phyloP scores from a whole-genome alignment of 2,888 invertebrate species.

The Smittia aterrima region DNA sequence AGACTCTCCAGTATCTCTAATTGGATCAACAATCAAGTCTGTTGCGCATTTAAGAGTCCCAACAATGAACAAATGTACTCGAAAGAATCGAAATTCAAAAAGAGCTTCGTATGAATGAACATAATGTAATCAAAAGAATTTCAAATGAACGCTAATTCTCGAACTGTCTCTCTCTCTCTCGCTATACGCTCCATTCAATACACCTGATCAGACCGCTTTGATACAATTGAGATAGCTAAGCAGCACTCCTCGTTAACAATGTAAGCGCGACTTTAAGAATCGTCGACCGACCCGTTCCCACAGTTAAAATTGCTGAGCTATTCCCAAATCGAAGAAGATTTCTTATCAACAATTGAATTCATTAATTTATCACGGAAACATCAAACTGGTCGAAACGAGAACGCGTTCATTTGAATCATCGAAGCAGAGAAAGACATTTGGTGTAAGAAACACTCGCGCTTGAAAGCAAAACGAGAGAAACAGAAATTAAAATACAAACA shows the following conservation, averaged over 20 bases:
- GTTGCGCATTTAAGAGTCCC: not conserved
- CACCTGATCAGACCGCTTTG: conserved; percentile 10
- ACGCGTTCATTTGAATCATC: conserved; percentile 15
- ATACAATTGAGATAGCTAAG: conserved; percentile 17
- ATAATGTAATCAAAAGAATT: conserved; percentile 15
- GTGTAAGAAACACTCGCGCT: not conserved
- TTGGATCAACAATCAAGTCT: not conserved
- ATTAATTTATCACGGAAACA: conserved; percentile 34
- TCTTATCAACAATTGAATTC: conserved; percentile 1
- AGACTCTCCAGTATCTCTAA: not conserved
- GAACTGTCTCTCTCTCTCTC: not conserved
- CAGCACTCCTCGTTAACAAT: not conserved
- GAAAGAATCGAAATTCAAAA: not conserved
- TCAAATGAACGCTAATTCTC: conserved; percentile 10
- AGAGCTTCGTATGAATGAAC: not conserved
- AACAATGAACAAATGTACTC: not conserved
- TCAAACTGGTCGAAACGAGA: conserved; percentile 29
- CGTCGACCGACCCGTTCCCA: not conserved
- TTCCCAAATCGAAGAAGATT: not conserved
- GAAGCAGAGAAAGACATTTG: conserved; percentile 4
- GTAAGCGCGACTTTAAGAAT: not conserved
- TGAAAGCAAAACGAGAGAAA: conserved; percentile 12
- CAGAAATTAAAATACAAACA: conserved; percentile 32
- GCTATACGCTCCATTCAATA: conserved; percentile 2
- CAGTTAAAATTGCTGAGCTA: not conserved